Conservation (phyloP, 1,140 invertebrate species). For the Lepidurus packardi region DNA sequence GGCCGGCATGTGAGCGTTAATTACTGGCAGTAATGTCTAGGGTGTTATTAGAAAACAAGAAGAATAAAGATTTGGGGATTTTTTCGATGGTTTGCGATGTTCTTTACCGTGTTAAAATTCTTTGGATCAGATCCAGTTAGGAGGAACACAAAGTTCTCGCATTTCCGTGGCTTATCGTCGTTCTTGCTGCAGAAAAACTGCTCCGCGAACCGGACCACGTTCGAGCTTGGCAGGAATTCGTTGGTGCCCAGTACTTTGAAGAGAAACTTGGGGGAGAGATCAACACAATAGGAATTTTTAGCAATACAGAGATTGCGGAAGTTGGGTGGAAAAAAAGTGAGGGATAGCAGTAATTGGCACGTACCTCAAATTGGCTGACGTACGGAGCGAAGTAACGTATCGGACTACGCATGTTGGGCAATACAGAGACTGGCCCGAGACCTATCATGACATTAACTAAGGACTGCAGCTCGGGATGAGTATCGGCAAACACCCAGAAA, state of each 20-base stretch:
- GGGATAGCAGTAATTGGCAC: not conserved
- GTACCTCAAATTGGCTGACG: not conserved
- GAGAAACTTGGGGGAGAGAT: not conserved
- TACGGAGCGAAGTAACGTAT: slow-evolving; percentile 27
- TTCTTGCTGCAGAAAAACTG: slow-evolving; percentile 25
- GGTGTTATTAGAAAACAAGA: slow-evolving; percentile 22
- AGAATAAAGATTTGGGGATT: not conserved
- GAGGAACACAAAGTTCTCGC: slow-evolving; percentile 59
- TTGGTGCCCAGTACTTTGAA: slow-evolving; percentile 25
- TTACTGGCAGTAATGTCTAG: slow-evolving; percentile 43
- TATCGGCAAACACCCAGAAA: slow-evolving; percentile 27
- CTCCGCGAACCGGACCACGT: not conserved
- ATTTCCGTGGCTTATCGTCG: slow-evolving; percentile 49
- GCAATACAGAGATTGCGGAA: not conserved
- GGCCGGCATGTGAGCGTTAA: slow-evolving; percentile 39
- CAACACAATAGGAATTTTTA: not conserved
- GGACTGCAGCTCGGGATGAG: not conserved
- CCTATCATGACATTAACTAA: slow-evolving; percentile 22
- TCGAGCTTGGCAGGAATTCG: slow-evolving; percentile 23
- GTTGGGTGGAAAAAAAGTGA: not conserved
- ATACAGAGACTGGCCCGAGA: not conserved
- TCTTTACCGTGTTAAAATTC: slow-evolving; percentile 58
- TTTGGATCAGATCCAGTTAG: slow-evolving; percentile 60
- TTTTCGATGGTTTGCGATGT: not conserved
- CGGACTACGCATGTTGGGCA: slow-evolving; percentile 6